phyloP scores from a whole-genome alignment of 2,888 invertebrate genomes.

The Heliconius hortense region DNA sequence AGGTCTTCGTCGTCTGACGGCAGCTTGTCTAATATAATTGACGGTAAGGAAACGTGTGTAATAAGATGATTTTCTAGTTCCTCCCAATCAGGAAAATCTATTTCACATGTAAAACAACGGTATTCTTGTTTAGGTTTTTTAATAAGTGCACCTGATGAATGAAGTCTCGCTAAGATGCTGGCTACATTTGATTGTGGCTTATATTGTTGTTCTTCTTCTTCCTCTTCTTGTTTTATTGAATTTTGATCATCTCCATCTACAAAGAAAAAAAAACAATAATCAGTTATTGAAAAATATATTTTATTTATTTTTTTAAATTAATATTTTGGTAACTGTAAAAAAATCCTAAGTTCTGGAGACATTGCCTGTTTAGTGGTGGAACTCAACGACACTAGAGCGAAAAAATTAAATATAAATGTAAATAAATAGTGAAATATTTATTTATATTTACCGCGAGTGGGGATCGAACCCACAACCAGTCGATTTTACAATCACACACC shows the following conservation, averaged over 20 bases:
- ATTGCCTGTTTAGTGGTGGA: too few species aligned
- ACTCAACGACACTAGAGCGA: too few species aligned
- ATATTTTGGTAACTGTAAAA: too few species aligned
- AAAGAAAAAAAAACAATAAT: conserved; percentile 35
- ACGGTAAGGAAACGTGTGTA: conserved; percentile 81
- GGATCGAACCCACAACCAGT: too few species aligned
- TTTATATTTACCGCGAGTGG: too few species aligned
- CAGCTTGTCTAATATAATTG: conserved; percentile 73
- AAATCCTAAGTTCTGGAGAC: too few species aligned
- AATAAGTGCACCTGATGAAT: conserved; percentile 65
- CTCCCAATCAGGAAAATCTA: conserved; percentile 71
- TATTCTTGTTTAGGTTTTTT: conserved; percentile 69
- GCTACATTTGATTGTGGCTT: conserved; percentile 58
- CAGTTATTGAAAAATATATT: neutral
- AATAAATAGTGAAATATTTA: too few species aligned
- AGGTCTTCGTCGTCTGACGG: conserved; percentile 79
- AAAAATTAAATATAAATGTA: too few species aligned
- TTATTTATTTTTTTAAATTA: too few species aligned
- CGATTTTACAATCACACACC: too few species aligned
- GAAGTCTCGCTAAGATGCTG: conserved; percentile 63
- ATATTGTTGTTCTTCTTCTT: conserved; percentile 45
- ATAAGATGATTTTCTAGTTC: conserved; percentile 79
- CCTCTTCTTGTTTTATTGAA: conserved; percentile 43
- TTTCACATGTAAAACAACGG: conserved; percentile 78
- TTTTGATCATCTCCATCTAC: conserved; percentile 55